Percentiles rank a stretch among this genome's conserved stretches.
phyloP scores from a whole-genome alignment of 2,797 vertebrate species.

The Sebastes itinus region DNA sequence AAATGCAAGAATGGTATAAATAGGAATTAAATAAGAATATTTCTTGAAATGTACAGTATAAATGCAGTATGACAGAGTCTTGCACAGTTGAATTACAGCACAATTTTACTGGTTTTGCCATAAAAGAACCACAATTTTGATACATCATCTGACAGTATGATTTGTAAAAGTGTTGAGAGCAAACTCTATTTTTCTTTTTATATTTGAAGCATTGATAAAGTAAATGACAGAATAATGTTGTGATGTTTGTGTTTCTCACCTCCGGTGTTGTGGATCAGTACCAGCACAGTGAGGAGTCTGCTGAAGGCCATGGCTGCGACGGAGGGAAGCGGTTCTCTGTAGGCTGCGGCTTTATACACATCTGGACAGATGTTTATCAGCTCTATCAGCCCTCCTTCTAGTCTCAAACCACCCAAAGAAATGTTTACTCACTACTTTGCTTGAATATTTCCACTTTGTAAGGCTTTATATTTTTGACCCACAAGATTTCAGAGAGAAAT shows the following conservation, averaged over 20 bases:
- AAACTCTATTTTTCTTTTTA: no score
- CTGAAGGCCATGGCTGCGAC: slow-evolving; percentile 30
- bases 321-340: not conserved
- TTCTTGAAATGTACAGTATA: no score
- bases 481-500: not conserved
- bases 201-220: not conserved
- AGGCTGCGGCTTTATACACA: slow-evolving; percentile 27
- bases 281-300: slow-evolving; percentile 16
- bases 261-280: slow-evolving; percentile 18
- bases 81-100: not conserved
- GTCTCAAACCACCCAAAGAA: not conserved
- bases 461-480: not conserved
- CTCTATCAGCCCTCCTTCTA: not conserved
- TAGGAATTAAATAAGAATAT: no score
- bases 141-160: not conserved
- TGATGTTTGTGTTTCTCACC: slow-evolving; percentile 30
- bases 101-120: not conserved
- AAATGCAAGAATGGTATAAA: no score
- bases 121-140: not conserved
- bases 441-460: not conserved
- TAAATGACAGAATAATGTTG: not conserved
- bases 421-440: not conserved
- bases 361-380: slow-evolving; percentile 14
- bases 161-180: no score
- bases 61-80: no score